Base-by-base conservation (phyloP, 1,140 invertebrate species). In the Drosophila melanica region DNA sequence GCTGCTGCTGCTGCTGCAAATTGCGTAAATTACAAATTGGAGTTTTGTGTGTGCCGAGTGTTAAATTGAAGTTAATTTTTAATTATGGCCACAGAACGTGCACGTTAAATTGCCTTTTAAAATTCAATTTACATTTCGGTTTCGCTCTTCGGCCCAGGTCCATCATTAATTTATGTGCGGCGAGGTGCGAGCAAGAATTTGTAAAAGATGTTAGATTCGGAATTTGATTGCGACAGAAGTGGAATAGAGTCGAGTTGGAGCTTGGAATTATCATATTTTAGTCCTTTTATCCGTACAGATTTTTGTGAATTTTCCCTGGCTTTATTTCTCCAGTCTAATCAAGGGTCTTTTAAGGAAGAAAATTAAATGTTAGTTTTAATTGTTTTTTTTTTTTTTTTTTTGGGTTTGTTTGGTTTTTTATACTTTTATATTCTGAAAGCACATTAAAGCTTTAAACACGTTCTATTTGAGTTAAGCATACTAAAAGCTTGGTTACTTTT, bases 31-130 rank as follows among this genome's bases (percentile, higher is more conserved):
- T 62, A 77, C 58, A 74, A 82, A 81, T 82, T 82, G 47, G 66
- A 79, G 79, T 60, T 70, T 79, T 65, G 50, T 68, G 54, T 81
- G 62, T 72, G 67, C 45, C 60, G 79, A 86, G 82, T 82, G 79
- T 82, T 87, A 87, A 87, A 82, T 89, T 87, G 79, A 79, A 87
- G 82, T 89, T 87, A 87, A 87, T 87, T 87, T 87, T 87, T 87
- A 87, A 87, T 87, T 87, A 89, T 79, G 79, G 72, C 53, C 62
- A 37, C 48, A 63, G 65, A 62, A 68, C 68, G 84, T 62, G 77
- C 70, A 89, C 59, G 59, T 87, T 89, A 87, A 87, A 87, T 87
- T 87, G 85, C 68, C 85, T 89, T 89, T 87, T 87, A 87, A 87
- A 87, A 87, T 84, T 87, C 84, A 87, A 89, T 87, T 87, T 84